phyloP scores from a whole-genome alignment of 1,140 invertebrate genomes.

The Batillaria attramentaria region DNA sequence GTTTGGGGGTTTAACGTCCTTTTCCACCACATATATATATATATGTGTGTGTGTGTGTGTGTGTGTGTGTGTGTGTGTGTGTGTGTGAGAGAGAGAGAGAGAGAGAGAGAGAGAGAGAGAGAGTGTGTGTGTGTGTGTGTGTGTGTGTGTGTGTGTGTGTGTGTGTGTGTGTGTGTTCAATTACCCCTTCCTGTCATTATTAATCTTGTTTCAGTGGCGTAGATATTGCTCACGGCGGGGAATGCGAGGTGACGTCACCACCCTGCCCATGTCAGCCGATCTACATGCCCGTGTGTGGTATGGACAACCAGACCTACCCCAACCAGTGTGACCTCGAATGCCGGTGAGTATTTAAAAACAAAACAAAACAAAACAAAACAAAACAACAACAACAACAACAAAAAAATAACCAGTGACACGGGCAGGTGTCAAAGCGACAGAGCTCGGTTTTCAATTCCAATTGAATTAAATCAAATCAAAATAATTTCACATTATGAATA shows the following conservation, averaged over 20 bases:
- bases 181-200: neutral
- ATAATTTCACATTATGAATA: too few species aligned
- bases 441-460: too few species aligned
- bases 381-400: too few species aligned
- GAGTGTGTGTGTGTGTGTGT: neutral
- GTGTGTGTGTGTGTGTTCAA: constrained; percentile 3
- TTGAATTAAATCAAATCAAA: too few species aligned
- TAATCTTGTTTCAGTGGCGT: constrained; percentile 20
- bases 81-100: neutral
- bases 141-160: constrained; percentile 16
- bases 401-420: too few species aligned
- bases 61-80: neutral
- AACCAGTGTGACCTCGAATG: constrained; percentile 40
- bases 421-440: too few species aligned
- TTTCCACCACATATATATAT: too few species aligned
- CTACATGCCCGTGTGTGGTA: constrained; percentile 44
- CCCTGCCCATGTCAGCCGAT: constrained; percentile 34
- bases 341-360: constrained; percentile 33
- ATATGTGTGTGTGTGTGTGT: neutral
- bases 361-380: too few species aligned
- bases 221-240: constrained; percentile 29
- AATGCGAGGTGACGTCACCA: constrained; percentile 7
- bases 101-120: neutral
- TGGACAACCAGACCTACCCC: constrained; percentile 45
- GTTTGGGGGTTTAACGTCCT: too few species aligned